These are phyloP conservation scores for Marronus borbonicus DNA, from an alignment of 2,888 invertebrate genomes.

Conservation along the genomic window DNA sequence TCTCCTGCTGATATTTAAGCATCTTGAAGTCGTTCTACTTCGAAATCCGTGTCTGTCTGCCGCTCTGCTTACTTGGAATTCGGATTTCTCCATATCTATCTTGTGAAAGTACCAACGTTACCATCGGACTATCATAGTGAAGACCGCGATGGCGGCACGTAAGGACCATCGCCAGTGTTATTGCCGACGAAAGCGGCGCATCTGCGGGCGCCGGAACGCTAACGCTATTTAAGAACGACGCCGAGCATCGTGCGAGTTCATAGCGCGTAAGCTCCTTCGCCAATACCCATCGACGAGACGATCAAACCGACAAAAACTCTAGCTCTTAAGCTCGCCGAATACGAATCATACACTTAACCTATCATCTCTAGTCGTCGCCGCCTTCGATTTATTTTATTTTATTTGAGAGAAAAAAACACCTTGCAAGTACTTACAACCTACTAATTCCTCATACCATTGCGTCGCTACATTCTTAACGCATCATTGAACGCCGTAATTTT, in stretches of 20 bases:
- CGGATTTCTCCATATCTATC: background rate
- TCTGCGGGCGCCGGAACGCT: slow-evolving; percentile 61
- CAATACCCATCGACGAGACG: slow-evolving; percentile 1
- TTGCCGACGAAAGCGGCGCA: slow-evolving; percentile 59
- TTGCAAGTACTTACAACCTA: too few relatives aligned
- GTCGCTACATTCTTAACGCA: slow-evolving; percentile 58
- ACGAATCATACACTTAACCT: too few relatives aligned
- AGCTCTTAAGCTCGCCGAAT: background rate
- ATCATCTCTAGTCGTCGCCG: background rate
- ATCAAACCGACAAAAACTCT: slow-evolving; percentile 38
- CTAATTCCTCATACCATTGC: slow-evolving; percentile 57
- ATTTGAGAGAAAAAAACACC: background rate
- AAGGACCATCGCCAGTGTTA: slow-evolving; percentile 33
- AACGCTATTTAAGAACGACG: slow-evolving; percentile 64
- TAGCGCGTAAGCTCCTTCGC: slow-evolving; percentile 56
- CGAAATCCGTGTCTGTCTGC: background rate
- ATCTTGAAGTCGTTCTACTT: background rate
- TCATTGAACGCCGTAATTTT: background rate
- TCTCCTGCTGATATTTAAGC: too few relatives aligned
- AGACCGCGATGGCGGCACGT: slow-evolving; percentile 20
- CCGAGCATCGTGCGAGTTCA: slow-evolving; percentile 59
- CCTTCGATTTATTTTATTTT: slow-evolving; percentile 1
- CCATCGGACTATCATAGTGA: slow-evolving; percentile 12
- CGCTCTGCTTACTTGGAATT: background rate
- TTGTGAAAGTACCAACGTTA: background rate